Evolutionary conservation across 2,888 invertebrate genomes (phyloP), one percentile per base, ranked within the genome.

Genomic region (Anorthoa munda): DNA sequence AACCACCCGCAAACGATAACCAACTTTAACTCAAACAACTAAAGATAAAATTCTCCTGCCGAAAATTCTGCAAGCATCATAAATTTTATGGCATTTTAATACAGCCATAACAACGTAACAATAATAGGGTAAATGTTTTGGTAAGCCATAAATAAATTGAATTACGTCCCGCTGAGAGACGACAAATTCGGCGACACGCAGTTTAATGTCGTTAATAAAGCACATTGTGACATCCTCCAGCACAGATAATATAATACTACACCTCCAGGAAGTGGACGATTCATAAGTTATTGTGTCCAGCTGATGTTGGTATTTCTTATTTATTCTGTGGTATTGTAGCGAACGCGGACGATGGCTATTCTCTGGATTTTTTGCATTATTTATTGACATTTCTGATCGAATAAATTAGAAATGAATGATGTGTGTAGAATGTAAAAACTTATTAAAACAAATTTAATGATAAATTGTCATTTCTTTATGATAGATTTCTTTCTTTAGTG

Each of bases 111-210:
- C 93, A 93, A 92, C 94, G 91, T 90, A 92, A 94, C 94, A 95
- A 95, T 96, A 96, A 95, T 95, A 95, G 96, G 95, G 94, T 93
- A 96, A 96, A 96, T 96, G 96, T 96, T 96, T 96, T 96, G 96
- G 95, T 95, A 95, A 94, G 93, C 93, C 95, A 95, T 96, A 95
- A 95, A 96, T 95, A 94, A 94, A 92, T 92, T 93, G 89, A 90
- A 92, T 92, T 90, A 90, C 91, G 87, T 92, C 92, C 93, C 91
- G 93, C 93, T 90, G 94, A 86, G 93, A 85, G 90, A 86, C 88
- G 92, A 94, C 93, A 93, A 94, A 95, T 94, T 94, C 85, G 88
- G 88, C 87, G 87, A 91, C 90, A 91, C 90, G 89, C 81, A 78
- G 83, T 89, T 89, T 87, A 73, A 84, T 87, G 84, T 82, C 76